phyloP scores from a whole-genome alignment of 1,140 invertebrate species.

The Hormaphis cornu region DNA sequence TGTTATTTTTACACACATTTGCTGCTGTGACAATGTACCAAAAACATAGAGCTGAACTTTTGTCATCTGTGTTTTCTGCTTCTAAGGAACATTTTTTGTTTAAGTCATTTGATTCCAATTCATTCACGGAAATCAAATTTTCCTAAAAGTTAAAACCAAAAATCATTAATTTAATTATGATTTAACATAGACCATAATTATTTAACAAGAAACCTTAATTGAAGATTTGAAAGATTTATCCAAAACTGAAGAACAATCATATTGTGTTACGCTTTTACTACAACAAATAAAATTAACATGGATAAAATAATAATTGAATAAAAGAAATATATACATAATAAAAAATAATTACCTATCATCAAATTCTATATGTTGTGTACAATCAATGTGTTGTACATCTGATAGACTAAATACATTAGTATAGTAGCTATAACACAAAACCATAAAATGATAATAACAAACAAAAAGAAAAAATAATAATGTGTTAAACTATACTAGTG shows the following conservation, averaged over 20 bases:
- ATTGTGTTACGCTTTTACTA: neutral
- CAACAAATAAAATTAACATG: neutral
- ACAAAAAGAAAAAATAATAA: neutral
- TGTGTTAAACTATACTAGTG: neutral
- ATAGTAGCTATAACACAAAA: neutral
- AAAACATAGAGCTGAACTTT: slow-evolving; percentile 10
- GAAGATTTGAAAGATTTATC: neutral
- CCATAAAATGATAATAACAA: neutral
- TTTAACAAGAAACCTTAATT: neutral
- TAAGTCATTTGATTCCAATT: neutral
- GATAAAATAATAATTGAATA: neutral
- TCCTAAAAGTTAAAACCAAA: neutral
- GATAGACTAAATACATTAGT: slow-evolving; percentile 6
- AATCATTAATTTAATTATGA: neutral
- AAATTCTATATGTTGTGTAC: neutral
- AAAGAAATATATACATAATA: neutral
- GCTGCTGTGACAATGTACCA: neutral
- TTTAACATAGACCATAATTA: no score
- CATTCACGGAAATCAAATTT: neutral
- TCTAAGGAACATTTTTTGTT: neutral
- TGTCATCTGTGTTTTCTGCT: neutral
- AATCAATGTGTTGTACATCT: slow-evolving; percentile 6
- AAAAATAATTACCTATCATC: neutral
- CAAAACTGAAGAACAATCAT: neutral
- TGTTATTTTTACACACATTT: slow-evolving; percentile 1